These are phyloP conservation scores for Athrips mouffetella DNA, from an alignment of 2,888 invertebrate species.

Conservation along the genomic window DNA sequence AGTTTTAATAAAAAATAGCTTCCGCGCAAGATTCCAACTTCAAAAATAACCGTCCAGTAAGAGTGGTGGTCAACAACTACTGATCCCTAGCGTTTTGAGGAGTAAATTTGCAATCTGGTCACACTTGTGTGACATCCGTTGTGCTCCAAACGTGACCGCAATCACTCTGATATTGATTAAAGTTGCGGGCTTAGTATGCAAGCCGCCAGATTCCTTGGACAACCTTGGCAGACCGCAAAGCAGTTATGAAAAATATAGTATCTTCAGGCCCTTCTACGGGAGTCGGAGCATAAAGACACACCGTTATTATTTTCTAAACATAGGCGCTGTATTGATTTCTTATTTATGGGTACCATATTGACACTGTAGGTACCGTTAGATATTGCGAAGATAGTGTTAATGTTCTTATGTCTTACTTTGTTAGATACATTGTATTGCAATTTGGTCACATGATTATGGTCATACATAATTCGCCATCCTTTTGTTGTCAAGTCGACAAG, in stretches of 20 bases:
- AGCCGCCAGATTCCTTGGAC: conserved; percentile 40
- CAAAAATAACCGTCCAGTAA: conserved; percentile 51
- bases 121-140: conserved; percentile 67
- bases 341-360: conserved; percentile 14
- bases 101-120: conserved; percentile 59
- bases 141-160: conserved; percentile 53
- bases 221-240: conserved; percentile 50
- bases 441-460: not conserved
- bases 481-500: not conserved
- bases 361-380: conserved; percentile 7
- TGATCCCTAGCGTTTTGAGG: conserved; percentile 40
- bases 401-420: not conserved
- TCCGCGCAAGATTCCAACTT: conserved; percentile 17
- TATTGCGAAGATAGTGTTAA: not conserved
- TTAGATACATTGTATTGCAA: not conserved
- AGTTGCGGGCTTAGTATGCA: conserved; percentile 48
- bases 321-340: conserved; percentile 18
- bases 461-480: not conserved
- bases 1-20: conserved; percentile 1
- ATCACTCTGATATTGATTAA: conserved; percentile 3
- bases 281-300: conserved; percentile 23
- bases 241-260: conserved; percentile 63
- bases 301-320: conserved; percentile 50
- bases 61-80: conserved; percentile 55
- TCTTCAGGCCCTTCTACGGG: conserved; percentile 39